phyloP scores from a whole-genome alignment of 2,113 vertebrate species.

The Eurystomus gularis region DNA sequence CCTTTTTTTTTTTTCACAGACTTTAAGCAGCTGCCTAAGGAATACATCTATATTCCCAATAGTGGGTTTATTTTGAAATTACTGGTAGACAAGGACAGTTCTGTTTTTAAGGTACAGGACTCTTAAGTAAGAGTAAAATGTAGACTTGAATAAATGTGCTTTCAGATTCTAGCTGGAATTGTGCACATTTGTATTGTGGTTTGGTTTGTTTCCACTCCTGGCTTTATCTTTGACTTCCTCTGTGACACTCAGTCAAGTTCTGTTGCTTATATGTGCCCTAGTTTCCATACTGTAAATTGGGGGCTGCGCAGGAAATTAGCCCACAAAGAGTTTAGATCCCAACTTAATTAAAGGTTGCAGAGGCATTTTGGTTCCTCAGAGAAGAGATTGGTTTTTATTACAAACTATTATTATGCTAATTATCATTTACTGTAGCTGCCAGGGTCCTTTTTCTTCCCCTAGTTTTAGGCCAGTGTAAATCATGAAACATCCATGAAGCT shows the following conservation, averaged over 20 bases:
- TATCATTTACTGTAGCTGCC: neutral
- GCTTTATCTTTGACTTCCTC: neutral
- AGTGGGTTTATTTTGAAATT: neutral
- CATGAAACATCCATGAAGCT: neutral
- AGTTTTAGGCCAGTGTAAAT: neutral
- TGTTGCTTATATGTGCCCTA: neutral
- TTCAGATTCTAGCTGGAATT: neutral
- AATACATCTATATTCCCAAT: neutral
- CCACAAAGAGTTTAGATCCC: neutral
- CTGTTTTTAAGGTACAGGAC: neutral
- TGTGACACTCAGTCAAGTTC: neutral
- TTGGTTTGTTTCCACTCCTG: neutral
- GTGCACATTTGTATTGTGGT: neutral
- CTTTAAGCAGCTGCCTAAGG: neutral
- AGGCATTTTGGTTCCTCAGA: neutral
- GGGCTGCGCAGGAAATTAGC: neutral
- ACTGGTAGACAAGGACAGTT: neutral
- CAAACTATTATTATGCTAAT: neutral
- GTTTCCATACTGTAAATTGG: neutral
- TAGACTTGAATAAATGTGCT: neutral
- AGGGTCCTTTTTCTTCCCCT: neutral
- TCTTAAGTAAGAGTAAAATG: neutral
- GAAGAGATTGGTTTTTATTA: neutral
- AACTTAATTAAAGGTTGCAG: neutral
- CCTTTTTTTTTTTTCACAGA: too few relatives aligned